Conservation (phyloP, 2,113 vertebrate genomes). For the Crocuta crocuta region DNA sequence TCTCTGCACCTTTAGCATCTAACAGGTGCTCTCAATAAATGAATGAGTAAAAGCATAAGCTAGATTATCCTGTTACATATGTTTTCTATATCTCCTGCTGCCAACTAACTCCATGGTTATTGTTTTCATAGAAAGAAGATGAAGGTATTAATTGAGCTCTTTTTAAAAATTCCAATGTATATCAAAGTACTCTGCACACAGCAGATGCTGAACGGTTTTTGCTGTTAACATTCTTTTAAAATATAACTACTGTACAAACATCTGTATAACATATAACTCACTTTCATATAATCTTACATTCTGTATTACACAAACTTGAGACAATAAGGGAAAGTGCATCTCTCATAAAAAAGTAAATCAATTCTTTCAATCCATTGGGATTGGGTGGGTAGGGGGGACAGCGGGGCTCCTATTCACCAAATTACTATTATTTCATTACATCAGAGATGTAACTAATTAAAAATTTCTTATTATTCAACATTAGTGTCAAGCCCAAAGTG, state of each 20-base stretch:
- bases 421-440: conserved; percentile 47
- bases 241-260: not conserved
- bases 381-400: not conserved
- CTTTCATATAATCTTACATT: conserved; percentile 52
- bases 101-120: not conserved
- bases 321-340: not conserved
- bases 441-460: conserved; percentile 30
- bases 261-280: conserved; percentile 31
- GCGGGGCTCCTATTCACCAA: not conserved
- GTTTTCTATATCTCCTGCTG: not conserved
- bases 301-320: conserved; percentile 16
- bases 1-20: not conserved
- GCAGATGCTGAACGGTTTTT: not conserved
- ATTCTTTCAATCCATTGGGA: not conserved
- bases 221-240: conserved; percentile 37
- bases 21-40: not conserved
- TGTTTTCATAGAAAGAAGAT: not conserved
- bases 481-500: not conserved
- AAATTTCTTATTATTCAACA: conserved; percentile 47
- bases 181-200: not conserved
- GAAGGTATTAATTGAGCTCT: conserved; percentile 4
- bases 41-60: not conserved
- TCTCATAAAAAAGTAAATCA: conserved; percentile 40
- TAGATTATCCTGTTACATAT: not conserved
- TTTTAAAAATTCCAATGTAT: conserved; percentile 36